Base-by-base conservation (phyloP, 92 coral and sea anemone genomes). In the Virgularia gustaviana region DNA sequence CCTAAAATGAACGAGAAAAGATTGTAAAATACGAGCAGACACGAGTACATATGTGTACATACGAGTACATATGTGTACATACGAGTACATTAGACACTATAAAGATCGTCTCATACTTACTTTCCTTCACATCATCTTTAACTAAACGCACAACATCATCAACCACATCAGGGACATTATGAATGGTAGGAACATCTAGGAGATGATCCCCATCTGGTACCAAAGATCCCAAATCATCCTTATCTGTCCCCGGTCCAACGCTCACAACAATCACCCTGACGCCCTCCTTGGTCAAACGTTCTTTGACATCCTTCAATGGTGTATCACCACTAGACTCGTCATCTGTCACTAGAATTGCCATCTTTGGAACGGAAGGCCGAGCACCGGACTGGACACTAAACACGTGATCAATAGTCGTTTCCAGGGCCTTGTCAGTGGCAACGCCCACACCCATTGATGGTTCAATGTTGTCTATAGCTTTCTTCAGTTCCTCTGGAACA, bases 311-410 rank as follows among this genome's bases (percentile, higher is more conserved):
- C 24, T 76, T 80, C 79, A 77, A 39, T 13, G 82, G 79, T 43
- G 39, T 77, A 51, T 86, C 88, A 3, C 87, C 82, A 10, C 90
- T 82, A 30, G 96, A 92, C 24, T 75, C 36, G 35, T 85, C 88
- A 36, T 89, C 98, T 45, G 88, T 74, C 51, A 92, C 70, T 9
- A 92, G 85, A 55, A 92, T 90, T 3, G 89, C 72, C 18, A 92
- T 72, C 57, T 89, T 84, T 53, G 78, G 65, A 9, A 80, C 90
- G 28, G 86, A 85, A 6, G 83, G 85, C 37, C 86, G 86, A 15
- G 47, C 78, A 9, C 83, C 77, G 19, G 45, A 71, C 36, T 78
- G 76, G 16, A 32, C 33, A 30, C 58, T 33, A 19, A 58, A 43
- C 43, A 74, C 70, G 23, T 74, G 44, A 31, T 31, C 20, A 29